Evolutionary conservation across 2,797 vertebrate genomes (phyloP).

Genomic region (Gymnoscopelus braueri): DNA sequence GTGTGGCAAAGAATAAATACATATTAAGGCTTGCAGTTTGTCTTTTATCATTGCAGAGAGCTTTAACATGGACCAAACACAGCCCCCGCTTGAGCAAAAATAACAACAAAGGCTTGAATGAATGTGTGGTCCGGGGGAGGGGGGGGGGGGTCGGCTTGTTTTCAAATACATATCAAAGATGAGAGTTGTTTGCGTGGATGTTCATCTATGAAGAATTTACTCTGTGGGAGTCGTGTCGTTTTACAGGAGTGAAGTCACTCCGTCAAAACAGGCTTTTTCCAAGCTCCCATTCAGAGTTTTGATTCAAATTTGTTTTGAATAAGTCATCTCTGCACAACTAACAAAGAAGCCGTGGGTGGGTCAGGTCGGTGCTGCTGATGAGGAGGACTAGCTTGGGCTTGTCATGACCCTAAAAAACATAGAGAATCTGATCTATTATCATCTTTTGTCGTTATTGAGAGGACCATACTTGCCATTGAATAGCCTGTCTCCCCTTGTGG

Average conservation of each 20-base stretch:
- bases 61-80: conserved; percentile 2
- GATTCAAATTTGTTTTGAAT: conserved; percentile 20
- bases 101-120: conserved; percentile 60
- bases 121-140: conserved; percentile 27
- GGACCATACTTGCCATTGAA: conserved; percentile 55
- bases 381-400: conserved; percentile 44
- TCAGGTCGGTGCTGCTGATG: conserved; percentile 48
- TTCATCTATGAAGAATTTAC: conserved; percentile 47
- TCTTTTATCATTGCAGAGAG: conserved; percentile 33
- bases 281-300: conserved; percentile 40
- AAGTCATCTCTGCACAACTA: conserved; percentile 28
- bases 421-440: conserved; percentile 58
- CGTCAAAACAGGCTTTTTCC: conserved; percentile 52
- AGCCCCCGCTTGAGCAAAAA: conserved; percentile 38
- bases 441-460: conserved; percentile 66
- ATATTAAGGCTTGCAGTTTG: conserved; percentile 37
- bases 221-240: conserved; percentile 47
- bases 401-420: conserved; percentile 46
- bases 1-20: conserved; percentile 49
- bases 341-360: conserved; percentile 49
- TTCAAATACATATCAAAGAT: conserved; percentile 61
- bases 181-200: conserved; percentile 51
- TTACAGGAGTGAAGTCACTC: conserved; percentile 42
- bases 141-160: conserved; percentile 36
- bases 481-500: conserved; percentile 45